Conservation (phyloP, 2,797 vertebrate species). For the Luscinia luscinia region DNA sequence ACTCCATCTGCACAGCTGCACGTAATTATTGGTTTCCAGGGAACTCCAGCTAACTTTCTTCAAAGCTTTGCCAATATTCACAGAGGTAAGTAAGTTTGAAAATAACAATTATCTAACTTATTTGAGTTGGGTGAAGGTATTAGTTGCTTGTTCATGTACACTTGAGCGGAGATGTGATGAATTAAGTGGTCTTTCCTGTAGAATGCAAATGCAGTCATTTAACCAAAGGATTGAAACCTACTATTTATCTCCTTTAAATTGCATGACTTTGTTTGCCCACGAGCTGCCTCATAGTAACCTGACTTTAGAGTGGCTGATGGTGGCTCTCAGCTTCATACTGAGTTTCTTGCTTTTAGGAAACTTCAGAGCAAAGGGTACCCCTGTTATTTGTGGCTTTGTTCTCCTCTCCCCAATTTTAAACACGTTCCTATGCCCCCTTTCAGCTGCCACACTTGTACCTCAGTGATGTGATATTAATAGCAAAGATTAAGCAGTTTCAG, state of each 20-base stretch:
- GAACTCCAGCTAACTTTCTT: conserved; percentile 46
- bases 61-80: conserved; percentile 57
- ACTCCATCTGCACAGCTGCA: conserved; percentile 12
- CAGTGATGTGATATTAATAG: conserved; percentile 67
- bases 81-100: conserved; percentile 53
- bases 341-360: not conserved
- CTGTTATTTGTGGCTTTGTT: not conserved
- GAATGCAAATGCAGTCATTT: conserved; percentile 1
- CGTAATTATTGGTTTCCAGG: conserved; percentile 28
- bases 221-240: not conserved
- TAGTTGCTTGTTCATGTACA: not conserved
- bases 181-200: conserved; percentile 12
- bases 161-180: conserved; percentile 18
- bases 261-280: not conserved
- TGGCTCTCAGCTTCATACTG: not conserved
- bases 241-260: not conserved
- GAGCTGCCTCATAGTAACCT: not conserved
- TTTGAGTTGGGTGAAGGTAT: conserved; percentile 26
- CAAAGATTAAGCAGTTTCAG: conserved; percentile 64
- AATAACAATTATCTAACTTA: conserved; percentile 40
- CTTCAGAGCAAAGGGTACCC: not conserved
- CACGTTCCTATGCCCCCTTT: not conserved
- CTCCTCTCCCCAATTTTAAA: not conserved
- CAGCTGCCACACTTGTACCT: conserved; percentile 37
- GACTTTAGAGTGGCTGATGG: not conserved